Evolutionary conservation across 2,888 invertebrate genomes (phyloP), one percentile per base, ranked within the genome.

Genomic region (Sympetrum striolatum): DNA sequence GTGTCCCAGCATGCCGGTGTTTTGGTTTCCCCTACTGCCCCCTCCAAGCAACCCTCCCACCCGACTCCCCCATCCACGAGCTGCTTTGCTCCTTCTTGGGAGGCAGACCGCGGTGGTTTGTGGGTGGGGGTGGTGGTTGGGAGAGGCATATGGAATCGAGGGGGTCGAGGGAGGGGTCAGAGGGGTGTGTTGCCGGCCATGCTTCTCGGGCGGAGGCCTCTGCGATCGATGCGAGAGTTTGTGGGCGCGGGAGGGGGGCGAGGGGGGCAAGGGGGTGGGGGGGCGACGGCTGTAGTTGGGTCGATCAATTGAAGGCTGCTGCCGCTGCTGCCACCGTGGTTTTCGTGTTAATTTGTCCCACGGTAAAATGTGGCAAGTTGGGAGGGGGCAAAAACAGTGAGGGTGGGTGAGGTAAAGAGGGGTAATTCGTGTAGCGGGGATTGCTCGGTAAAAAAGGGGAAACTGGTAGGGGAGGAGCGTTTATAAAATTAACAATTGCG

Each of bases 301-400:
- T 86, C 86, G 86, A 86, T 86, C 86, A 86, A 86, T 86, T 86
- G 86, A 86, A 86, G 86, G 86, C 86, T 86, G 86, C 86, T 82
- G 58, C 82, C 35, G 82, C 82, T 58, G 86, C 86, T 86, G 86
- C 86, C 86, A 64, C 86, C 86, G 86, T 86, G 86, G 86, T 86
- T 86, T 86, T 86, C 86, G 86, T 86, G 86, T 86, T 86, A 86
- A 86, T 86, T 86, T 86, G 86, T 86, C 86, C 86, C 86, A 86
- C 86, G 86, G 86, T 86, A 86, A 86, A 86, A 86, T 86, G 86
- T 86, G 86, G 86, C 86, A 60, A 86, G 86, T 86, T 86, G 60
- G 60, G 37, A 22, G 60, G 31, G 31, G 60, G 60, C n/a, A 80
- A 86, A 60, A 53, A 53, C 53, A 53, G 53, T 53, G 12, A 37